Percentiles rank a stretch among this genome's conserved stretches.
These are phyloP conservation scores for Fratercula arctica DNA, from an alignment of 2,797 vertebrate genomes.

Conservation along the genomic window DNA sequence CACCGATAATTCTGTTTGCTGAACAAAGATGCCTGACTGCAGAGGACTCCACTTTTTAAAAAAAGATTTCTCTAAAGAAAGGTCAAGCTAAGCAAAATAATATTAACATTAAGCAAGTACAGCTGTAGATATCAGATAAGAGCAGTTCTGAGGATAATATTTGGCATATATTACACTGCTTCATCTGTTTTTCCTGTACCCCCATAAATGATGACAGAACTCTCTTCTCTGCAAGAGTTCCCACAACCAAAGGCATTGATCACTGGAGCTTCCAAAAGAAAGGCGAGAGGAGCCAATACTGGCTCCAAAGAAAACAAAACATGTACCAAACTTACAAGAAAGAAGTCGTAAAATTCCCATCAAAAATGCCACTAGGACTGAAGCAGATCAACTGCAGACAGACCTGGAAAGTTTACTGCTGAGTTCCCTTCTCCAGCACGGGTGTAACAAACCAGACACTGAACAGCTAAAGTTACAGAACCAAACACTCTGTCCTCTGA, in stretches of 20 bases:
- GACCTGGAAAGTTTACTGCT: conserved; percentile 33
- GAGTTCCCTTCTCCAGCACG: not conserved
- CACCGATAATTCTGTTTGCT: not conserved
- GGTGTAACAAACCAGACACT: not conserved
- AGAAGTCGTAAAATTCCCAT: conserved; percentile 45
- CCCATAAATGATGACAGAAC: conserved; percentile 61
- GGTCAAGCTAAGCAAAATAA: conserved; percentile 58
- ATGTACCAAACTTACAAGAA: conserved; percentile 31
- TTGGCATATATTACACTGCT: conserved; percentile 20
- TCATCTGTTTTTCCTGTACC: conserved; percentile 60
- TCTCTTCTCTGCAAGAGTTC: conserved; percentile 54
- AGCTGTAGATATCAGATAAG: conserved; percentile 71
- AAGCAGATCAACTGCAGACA: conserved; percentile 17
- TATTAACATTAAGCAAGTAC: conserved; percentile 53
- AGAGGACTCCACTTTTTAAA: not conserved
- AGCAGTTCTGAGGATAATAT: not conserved
- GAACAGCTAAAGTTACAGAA: conserved; percentile 23
- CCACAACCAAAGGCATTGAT: conserved; percentile 67
- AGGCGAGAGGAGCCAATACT: conserved; percentile 27
- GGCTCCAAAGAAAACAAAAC: conserved; percentile 59
- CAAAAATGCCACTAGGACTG: conserved; percentile 57
- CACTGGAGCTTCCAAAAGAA: conserved; percentile 51
- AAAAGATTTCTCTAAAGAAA: not conserved
- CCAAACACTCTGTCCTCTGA: not conserved
- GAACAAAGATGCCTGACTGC: conserved; percentile 25